These are phyloP conservation scores for Phaonia tiefii DNA, from an alignment of 2,888 invertebrate species.

Conservation along the genomic window DNA sequence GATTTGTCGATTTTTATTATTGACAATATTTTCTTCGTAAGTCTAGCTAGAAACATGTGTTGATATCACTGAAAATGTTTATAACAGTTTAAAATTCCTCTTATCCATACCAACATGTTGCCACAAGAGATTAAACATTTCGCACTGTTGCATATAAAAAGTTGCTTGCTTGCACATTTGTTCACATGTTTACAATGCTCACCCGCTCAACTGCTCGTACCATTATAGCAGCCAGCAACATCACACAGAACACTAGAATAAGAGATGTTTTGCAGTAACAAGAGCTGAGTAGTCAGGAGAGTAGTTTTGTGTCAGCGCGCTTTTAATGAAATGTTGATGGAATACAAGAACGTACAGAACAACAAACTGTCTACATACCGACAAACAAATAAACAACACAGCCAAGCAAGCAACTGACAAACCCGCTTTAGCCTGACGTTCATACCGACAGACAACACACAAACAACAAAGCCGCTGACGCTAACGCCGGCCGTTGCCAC, in stretches of 20 bases:
- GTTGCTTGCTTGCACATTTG: conserved; percentile 1
- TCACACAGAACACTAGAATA: neutral
- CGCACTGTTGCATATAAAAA: too few species aligned
- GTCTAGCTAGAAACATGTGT: too few species aligned
- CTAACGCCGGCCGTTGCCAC: conserved; percentile 11
- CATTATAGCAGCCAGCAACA: conserved; percentile 29
- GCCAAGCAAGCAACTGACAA: conserved; percentile 59
- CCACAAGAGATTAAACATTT: too few species aligned
- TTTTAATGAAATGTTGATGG: conserved; percentile 47
- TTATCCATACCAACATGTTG: too few species aligned
- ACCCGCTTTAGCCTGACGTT: too few species aligned
- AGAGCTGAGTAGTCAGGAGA: neutral
- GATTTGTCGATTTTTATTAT: too few species aligned
- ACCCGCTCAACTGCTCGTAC: too few species aligned
- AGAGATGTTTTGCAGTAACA: neutral
- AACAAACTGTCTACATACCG: neutral
- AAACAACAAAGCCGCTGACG: conserved; percentile 4
- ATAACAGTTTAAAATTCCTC: too few species aligned
- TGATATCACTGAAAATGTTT: too few species aligned
- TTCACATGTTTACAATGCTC: conserved; percentile 19
- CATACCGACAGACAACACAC: conserved; percentile 31
- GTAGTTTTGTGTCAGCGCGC: conserved; percentile 28
- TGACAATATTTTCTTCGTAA: too few species aligned
- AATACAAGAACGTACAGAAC: conserved; percentile 38
- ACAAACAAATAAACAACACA: neutral